Evolutionary conservation across 2,113 vertebrate genomes (phyloP).

Genomic region (Anas platyrhynchos): DNA sequence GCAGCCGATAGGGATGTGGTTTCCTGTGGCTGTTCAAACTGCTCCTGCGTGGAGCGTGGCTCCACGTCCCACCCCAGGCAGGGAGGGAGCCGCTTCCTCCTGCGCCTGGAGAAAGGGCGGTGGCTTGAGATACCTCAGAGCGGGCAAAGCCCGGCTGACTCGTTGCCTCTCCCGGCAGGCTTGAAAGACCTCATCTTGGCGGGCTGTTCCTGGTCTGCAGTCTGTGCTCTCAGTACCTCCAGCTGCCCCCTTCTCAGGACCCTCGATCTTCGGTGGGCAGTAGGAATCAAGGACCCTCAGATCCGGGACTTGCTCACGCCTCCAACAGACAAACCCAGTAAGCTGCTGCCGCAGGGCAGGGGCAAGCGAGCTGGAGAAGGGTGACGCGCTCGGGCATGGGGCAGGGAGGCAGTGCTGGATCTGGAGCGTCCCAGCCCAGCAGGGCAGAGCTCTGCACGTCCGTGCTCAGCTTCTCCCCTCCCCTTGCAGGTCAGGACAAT

Average conservation of each 20-base stretch:
- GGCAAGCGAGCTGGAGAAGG: background rate
- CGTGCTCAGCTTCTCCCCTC: background rate
- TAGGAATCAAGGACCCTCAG: slow-evolving; percentile 94
- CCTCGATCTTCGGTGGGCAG: slow-evolving; percentile 95
- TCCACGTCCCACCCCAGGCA: background rate
- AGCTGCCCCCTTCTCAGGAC: slow-evolving; percentile 95
- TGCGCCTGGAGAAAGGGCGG: background rate
- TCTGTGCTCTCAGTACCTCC: slow-evolving; percentile 94
- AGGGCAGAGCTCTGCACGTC: fast-evolving
- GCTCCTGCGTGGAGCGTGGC: background rate
- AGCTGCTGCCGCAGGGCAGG: background rate
- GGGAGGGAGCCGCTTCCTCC: background rate
- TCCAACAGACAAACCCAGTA: slow-evolving; percentile 85
- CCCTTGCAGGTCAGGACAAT: slow-evolving; percentile 88
- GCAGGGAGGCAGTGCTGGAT: fast-evolving
- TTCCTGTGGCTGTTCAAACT: background rate
- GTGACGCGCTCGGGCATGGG: fast-evolving
- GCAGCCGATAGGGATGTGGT: fast-evolving
- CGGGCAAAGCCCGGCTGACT: background rate
- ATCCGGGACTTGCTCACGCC: slow-evolving; percentile 94
- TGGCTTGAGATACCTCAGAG: background rate
- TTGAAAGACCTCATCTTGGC: slow-evolving; percentile 94
- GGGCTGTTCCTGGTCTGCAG: slow-evolving; percentile 93
- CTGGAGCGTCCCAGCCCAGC: fast-evolving
- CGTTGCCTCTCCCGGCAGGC: slow-evolving; percentile 69